Evolutionary conservation across 2,888 invertebrate genomes (phyloP), one percentile per base, ranked within the genome.

Genomic region (Pardosa pseudoannulata): DNA sequence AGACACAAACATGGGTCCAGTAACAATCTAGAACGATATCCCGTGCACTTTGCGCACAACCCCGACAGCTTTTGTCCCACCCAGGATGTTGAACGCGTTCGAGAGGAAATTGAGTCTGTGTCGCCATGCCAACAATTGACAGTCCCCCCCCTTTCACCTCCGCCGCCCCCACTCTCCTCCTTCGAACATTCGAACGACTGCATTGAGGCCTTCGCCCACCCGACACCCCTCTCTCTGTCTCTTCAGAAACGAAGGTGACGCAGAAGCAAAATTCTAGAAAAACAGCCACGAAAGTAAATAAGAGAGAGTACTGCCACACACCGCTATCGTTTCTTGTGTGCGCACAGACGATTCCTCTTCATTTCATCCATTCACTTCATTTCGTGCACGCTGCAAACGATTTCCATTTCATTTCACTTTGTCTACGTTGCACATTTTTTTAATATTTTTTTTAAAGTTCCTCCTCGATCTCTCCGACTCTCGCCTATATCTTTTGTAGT

Each of bases 71-170:
- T 28, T 31, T 56, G 68, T 73, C 83, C 83, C 78, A 72, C 78
- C 78, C 83, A 83, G 83, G 83, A 83, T 83, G 78, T 83, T 65
- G 72, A 78, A 50, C 76, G 78, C 78, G 78, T 73, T 83, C 78
- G 36, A 83, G 73, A 83, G 83, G 83, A 83, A 83, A 83, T 83
- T 83, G 83, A 83, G 83, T 83, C 83, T 83, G 78, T 83, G 78
- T 83, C 83, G 78, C 73, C 83, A 83, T 83, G 83, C 83, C 83
- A 83, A 83, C 83, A 83, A 83, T 83, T 83, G 83, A 83, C 83
- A 83, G 78, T 41, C 41, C 64, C 16, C 19, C 11, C 41, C 41
- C 41, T 29, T 39, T 32, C 71, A 23, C 62, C 19, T 41, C 29
- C 74, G 29, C 64, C 86, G 46, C 71, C 23, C 76, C 41, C 29